Base-by-base conservation (phyloP, 1,140 invertebrate species). In the Scaptomyza graminum region DNA sequence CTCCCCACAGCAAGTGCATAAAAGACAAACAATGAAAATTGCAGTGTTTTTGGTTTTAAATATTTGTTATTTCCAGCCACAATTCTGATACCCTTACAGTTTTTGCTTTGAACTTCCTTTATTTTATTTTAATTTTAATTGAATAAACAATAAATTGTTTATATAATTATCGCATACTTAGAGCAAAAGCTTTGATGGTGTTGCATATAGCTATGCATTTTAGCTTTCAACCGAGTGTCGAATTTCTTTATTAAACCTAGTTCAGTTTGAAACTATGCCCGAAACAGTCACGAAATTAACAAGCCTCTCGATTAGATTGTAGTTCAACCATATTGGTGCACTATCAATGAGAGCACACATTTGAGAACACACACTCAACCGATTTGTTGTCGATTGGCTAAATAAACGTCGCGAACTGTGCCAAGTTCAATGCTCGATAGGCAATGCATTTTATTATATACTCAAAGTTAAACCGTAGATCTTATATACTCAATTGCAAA, bases 351-450 rank as follows among this genome's bases (percentile, higher is more conserved):
- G 18, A 28, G 22, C 39, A 54, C 18, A 34, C 13, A n/a, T 3
- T 39, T 25, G 60, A 51, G n/a, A 51, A 25, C n/a, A 51, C 8
- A 51, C 31, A 18, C 39, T 43, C 7, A 15, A 56, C 16, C 16
- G 43, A 56, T 43, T 56, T 46, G n/a, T 57, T 46, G 41, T 44
- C n/a, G 39, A 31, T 12, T 44, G 39, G 9, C 28, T 44, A 22
- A 46, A 31, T 31, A 57, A 44, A 44, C 22, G 55, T 41, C 28
- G 41, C 22, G 16, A 25, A 16, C 52, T 1, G 18, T 43, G 52
- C 37, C 62, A 72, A 79, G 80, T 84, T 84, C 80, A 84, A 84
- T 61, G 80, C 16, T 84, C 80, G 80, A 84, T 84, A 69, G 52
- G 18, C 18, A 47, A 25, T 60, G 50, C 69, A 72, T 59, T 52